Conservation (phyloP, 2,888 invertebrate species). For the Apamea sordens region DNA sequence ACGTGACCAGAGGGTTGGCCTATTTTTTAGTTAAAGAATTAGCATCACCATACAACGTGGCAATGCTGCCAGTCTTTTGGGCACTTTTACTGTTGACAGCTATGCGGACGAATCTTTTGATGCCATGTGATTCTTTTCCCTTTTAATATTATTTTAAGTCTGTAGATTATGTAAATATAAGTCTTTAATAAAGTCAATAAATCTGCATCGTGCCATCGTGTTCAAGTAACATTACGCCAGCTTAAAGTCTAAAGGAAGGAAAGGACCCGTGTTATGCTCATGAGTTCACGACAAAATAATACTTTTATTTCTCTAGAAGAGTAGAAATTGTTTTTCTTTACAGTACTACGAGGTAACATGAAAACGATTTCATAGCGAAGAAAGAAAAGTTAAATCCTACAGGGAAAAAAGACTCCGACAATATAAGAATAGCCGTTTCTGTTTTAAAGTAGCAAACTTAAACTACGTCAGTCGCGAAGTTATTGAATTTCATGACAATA, state of each 20-base stretch:
- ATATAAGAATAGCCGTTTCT: slow-evolving; percentile 5
- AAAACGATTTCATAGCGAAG: slow-evolving; percentile 17
- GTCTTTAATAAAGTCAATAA: not conserved
- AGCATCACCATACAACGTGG: not conserved
- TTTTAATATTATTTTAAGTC: not conserved
- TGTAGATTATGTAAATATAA: not conserved
- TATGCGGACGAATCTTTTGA: not conserved
- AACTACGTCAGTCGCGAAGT: not conserved
- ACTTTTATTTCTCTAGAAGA: not conserved
- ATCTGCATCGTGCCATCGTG: not conserved
- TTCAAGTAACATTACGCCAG: not conserved
- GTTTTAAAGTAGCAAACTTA: slow-evolving; percentile 7
- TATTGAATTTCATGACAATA: slow-evolving; percentile 12
- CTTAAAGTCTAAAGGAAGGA: not conserved
- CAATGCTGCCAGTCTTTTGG: not conserved
- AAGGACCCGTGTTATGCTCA: not conserved
- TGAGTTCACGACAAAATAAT: not conserved
- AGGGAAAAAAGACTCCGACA: not conserved
- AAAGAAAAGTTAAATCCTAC: slow-evolving; percentile 21
- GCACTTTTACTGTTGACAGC: not conserved
- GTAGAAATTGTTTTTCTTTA: not conserved
- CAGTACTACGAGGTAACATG: slow-evolving; percentile 8
- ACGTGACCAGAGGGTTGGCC: not conserved
- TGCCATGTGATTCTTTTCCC: not conserved
- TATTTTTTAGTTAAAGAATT: not conserved